Evolutionary conservation across 2,797 vertebrate genomes (phyloP).

Genomic region (Mareca strepera): DNA sequence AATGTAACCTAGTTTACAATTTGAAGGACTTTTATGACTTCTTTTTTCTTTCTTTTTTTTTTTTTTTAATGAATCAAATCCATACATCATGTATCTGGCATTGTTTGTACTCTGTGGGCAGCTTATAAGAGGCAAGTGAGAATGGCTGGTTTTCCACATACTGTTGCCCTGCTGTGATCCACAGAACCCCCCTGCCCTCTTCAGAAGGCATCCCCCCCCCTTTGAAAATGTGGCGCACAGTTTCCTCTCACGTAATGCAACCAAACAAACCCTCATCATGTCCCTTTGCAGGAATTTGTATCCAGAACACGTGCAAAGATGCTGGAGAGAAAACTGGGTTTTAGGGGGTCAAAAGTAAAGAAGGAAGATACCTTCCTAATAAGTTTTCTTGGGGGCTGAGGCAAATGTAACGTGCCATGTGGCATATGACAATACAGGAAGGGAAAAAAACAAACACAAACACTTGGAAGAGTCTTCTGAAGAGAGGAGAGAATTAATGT

Average conservation of each 20-base stretch:
- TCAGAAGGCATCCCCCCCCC: background rate
- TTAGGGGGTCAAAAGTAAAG: background rate
- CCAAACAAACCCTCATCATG: background rate
- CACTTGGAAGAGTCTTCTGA: background rate
- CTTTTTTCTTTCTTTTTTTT: background rate
- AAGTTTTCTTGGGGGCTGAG: background rate
- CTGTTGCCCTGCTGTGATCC: constrained; percentile 41
- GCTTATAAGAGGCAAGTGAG: constrained; percentile 32
- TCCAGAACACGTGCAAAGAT: background rate
- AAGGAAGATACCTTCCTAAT: background rate
- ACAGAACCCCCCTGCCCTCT: constrained; percentile 3
- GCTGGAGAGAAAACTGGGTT: background rate
- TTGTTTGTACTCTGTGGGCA: constrained; percentile 66
- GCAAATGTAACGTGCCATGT: background rate
- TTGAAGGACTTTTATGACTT: background rate
- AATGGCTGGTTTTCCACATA: constrained; percentile 38
- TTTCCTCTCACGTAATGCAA: background rate
- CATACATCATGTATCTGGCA: constrained; percentile 37
- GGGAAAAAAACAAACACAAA: background rate
- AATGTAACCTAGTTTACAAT: constrained; percentile 37
- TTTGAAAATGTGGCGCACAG: background rate
- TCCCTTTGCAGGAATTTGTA: background rate
- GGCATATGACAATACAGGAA: background rate
- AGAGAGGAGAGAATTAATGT: background rate
- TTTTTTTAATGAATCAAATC: constrained; percentile 19